Conservation (phyloP, 1,140 invertebrate species). For the Vanessa atalanta region DNA sequence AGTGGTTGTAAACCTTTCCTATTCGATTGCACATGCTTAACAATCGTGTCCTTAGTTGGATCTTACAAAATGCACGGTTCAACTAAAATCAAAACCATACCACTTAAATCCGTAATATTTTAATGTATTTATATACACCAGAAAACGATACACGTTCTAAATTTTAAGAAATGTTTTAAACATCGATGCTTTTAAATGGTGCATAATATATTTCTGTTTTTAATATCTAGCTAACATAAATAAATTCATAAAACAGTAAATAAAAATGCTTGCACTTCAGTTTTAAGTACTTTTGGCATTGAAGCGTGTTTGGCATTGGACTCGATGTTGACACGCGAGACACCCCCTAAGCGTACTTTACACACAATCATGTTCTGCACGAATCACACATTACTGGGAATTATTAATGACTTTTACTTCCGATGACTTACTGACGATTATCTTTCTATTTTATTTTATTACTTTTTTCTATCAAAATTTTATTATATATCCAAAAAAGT, state of each 20-base stretch:
- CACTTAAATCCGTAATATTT: no score
- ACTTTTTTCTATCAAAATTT: background rate
- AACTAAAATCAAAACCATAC: no score
- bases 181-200: no score
- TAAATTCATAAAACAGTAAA: background rate
- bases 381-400: background rate
- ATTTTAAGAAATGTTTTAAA: no score
- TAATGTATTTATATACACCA: no score
- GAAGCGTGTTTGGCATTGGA: constrained; percentile 12
- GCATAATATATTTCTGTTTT: background rate
- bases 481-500: background rate
- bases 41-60: no score
- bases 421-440: background rate
- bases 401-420: background rate
- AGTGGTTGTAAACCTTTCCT: no score
- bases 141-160: no score
- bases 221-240: background rate
- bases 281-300: background rate
- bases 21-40: no score
- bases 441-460: background rate
- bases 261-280: background rate
- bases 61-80: no score
- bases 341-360: constrained; percentile 6
- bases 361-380: background rate
- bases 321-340: constrained; percentile 16